Percentiles rank a stretch among this genome's conserved stretches.
Conservation (phyloP, 2,113 vertebrate genomes). For the Corapipo altera region DNA sequence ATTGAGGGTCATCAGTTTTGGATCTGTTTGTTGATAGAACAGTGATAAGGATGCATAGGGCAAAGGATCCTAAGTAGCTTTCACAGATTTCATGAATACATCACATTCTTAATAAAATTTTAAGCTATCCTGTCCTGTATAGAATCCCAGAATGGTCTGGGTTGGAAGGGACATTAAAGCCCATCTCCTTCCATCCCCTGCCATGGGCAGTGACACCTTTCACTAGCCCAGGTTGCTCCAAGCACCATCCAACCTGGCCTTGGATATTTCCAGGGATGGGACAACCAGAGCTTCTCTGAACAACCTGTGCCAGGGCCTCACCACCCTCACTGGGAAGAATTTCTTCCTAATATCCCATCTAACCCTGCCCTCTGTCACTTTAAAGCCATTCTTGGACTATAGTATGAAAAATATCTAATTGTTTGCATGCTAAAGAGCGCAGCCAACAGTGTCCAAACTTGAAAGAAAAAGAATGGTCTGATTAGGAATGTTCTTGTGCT, state of each 20-base stretch:
- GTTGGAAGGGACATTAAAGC: background rate
- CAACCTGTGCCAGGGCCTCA: background rate
- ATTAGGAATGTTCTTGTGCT: background rate
- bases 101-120: background rate
- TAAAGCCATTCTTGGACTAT: background rate
- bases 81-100: background rate
- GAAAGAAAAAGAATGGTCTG: background rate
- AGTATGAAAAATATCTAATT: background rate
- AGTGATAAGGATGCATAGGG: background rate
- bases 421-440: background rate
- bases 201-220: background rate
- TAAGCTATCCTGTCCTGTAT: background rate
- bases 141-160: background rate
- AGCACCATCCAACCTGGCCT: background rate
- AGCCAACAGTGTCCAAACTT: accelerated
- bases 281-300: background rate
- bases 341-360: background rate
- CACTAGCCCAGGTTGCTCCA: background rate
- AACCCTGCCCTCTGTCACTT: background rate
- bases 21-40: background rate
- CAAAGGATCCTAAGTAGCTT: background rate
- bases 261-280: background rate
- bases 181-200: background rate
- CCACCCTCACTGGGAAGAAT: background rate
- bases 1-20: background rate